phyloP scores from a whole-genome alignment of 2,888 invertebrate species.

The Cordilura impudica region DNA sequence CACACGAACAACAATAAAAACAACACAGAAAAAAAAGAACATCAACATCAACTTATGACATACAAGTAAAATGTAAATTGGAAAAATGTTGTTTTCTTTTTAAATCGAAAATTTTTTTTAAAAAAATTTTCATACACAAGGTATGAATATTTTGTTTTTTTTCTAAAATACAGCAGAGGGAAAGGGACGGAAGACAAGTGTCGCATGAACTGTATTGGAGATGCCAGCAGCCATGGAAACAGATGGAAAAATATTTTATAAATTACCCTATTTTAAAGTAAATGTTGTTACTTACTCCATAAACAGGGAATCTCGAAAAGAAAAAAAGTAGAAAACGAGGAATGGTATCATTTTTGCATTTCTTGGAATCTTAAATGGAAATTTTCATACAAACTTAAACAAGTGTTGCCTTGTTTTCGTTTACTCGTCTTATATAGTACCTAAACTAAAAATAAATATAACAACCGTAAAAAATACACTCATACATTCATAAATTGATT shows the following conservation, averaged over 20 bases:
- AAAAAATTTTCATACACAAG: conserved; percentile 10
- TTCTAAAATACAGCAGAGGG: too few species aligned
- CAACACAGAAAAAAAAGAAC: neutral
- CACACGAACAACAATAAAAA: neutral
- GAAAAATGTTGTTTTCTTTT: conserved; percentile 40
- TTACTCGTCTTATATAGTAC: too few species aligned
- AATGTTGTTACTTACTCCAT: conserved; percentile 13
- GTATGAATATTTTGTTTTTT: too few species aligned
- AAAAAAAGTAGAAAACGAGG: neutral
- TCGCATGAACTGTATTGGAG: neutral
- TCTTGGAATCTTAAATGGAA: neutral
- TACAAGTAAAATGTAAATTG: conserved; percentile 46
- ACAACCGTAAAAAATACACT: neutral
- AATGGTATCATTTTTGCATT: neutral
- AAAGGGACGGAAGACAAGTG: neutral
- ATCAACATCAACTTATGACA: conserved; percentile 37
- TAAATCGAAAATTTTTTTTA: conserved; percentile 21
- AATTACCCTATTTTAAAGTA: conserved; percentile 16
- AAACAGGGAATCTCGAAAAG: neutral
- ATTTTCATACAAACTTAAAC: neutral
- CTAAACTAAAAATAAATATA: neutral
- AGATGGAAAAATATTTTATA: conserved; percentile 19
- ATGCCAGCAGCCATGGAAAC: conserved; percentile 5
- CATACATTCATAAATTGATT: neutral
- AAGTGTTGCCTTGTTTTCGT: conserved; percentile 33